Evolutionary conservation across 2,797 vertebrate species (phyloP).

Genomic region (Poeciliopsis turneri): DNA sequence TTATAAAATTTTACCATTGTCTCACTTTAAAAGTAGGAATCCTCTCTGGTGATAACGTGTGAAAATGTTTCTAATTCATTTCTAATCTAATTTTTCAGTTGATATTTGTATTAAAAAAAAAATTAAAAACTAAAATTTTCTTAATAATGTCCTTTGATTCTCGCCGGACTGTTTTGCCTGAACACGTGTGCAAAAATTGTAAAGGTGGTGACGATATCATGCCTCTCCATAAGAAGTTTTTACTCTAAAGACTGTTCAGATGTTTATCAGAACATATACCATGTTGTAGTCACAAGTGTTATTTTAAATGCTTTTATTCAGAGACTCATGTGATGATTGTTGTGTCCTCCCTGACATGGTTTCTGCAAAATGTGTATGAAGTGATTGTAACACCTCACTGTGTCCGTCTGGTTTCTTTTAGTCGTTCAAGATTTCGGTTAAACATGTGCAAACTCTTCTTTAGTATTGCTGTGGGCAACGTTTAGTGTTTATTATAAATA

Average conservation of each 20-base stretch:
- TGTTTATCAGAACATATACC: slow-evolving; percentile 37
- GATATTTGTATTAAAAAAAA: background rate
- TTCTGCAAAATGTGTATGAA: slow-evolving; percentile 54
- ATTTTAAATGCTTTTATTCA: slow-evolving; percentile 43
- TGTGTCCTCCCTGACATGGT: slow-evolving; percentile 42
- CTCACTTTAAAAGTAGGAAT: slow-evolving; percentile 9
- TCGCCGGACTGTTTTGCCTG: slow-evolving; percentile 69
- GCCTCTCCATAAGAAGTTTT: slow-evolving; percentile 71
- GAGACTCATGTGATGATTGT: slow-evolving; percentile 54
- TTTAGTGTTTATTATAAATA: slow-evolving; percentile 4
- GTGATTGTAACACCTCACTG: slow-evolving; percentile 29
- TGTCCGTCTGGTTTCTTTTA: slow-evolving; percentile 33
- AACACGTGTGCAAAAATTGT: slow-evolving; percentile 61
- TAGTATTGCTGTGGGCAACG: background rate
- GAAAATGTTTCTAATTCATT: background rate
- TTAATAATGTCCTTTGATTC: slow-evolving; percentile 45
- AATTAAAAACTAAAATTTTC: slow-evolving; percentile 8
- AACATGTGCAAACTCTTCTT: background rate
- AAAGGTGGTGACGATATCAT: slow-evolving; percentile 72
- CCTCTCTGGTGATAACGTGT: background rate
- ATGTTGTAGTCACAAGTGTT: slow-evolving; percentile 45
- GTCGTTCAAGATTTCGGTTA: slow-evolving; percentile 12
- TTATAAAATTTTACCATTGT: background rate
- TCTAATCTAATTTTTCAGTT: background rate
- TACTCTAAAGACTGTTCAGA: slow-evolving; percentile 67